phyloP scores from a whole-genome alignment of 2,113 vertebrate species.

The Pelusios castaneus region DNA sequence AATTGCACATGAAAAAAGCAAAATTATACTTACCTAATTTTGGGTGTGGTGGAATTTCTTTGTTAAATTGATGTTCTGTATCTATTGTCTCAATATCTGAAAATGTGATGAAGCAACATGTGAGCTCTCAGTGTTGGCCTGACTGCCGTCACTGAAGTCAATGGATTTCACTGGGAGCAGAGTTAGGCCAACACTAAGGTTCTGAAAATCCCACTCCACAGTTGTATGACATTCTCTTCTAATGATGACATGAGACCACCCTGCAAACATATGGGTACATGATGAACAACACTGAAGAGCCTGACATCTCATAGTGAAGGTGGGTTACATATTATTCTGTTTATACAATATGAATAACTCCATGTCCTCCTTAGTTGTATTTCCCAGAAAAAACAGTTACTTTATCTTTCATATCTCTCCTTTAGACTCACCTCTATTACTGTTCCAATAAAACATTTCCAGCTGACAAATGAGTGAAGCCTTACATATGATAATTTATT shows the following conservation, averaged over 20 bases:
- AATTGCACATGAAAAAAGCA: background rate
- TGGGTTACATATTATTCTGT: background rate
- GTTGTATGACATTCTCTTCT: fast-evolving
- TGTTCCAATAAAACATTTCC: background rate
- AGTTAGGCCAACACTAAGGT: background rate
- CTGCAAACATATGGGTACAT: background rate
- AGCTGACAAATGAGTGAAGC: background rate
- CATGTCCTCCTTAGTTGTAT: background rate
- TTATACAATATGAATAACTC: background rate
- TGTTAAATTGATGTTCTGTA: background rate
- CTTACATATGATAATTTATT: background rate
- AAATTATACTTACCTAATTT: background rate
- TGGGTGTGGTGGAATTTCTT: background rate
- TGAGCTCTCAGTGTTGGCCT: background rate
- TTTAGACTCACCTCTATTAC: background rate
- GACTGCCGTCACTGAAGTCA: background rate
- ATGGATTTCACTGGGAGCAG: background rate
- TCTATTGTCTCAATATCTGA: background rate
- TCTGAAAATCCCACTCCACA: background rate
- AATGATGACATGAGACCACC: background rate
- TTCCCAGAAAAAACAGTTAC: background rate
- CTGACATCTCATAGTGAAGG: background rate
- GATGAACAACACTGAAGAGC: background rate
- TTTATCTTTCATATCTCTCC: background rate
- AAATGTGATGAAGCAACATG: background rate